Evolutionary conservation across 2,888 invertebrate species (phyloP), one percentile per base, ranked within the genome.

Genomic region (Drosophila trichaetosa): DNA sequence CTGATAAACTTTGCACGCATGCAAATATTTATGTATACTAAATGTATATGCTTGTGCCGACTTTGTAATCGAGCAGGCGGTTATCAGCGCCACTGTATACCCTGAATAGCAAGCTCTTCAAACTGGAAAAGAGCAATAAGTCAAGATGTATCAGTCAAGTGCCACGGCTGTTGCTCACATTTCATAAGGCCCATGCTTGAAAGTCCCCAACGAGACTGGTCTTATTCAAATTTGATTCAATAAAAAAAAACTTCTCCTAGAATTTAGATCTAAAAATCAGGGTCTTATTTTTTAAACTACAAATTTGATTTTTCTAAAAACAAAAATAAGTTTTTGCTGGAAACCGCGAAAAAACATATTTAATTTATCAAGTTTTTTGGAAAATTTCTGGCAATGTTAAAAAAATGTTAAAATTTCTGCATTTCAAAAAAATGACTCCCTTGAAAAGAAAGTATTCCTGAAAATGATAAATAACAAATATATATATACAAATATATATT

Each of bases 81-180:
- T 77, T 64, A 77, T 79, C 62, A 80, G 52, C 38, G 65, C 76
- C 56, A 65, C 65, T 69, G 51, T 59, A 65, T 69, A 36, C 16
- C 59, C 31, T 11, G 38, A 24, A 60, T 38, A 53, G 48, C 59
- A 54, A 61, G 53, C 61, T 63, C 75, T 74, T 62, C n/a, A 73
- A 34, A 33, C 33, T 31, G 11, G 16, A 54, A 21, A 16, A n/a
- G 46, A 42, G 57, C 42, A 53, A 40, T 38, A 46, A 58, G 46
- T 61, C 69, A 61, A 68, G 65, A 73, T 65, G 73, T 64, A 58
- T 40, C 56, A 21, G 8, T 48, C 33, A 66, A 77, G 42, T 38
- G 27, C 38, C 70, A 62, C 11, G 24, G 18, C 11, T 36, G 53
- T 21, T 46, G 40, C 29, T 51, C 51, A n/a, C 29, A 21, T 10